A percentile compares a stretch with the other conserved stretches of the same genome.
phyloP scores from a whole-genome alignment of 1,140 invertebrate genomes.

The Anagrus nilaparvatae region DNA sequence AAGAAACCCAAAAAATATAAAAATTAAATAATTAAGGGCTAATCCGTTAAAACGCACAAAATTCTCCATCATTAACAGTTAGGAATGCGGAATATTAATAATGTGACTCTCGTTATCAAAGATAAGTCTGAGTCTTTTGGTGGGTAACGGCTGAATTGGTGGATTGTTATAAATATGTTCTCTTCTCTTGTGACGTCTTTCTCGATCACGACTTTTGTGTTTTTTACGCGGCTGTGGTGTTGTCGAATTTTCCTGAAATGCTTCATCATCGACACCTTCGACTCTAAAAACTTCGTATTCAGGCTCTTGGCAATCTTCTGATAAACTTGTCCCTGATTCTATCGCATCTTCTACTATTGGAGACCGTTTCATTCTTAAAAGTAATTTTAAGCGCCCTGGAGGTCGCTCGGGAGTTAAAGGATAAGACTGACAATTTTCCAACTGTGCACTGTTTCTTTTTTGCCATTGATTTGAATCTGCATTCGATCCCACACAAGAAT shows the following conservation, averaged over 20 bases:
- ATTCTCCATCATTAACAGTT: too few relatives aligned
- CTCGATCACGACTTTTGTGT: constrained; percentile 43
- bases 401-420: constrained; percentile 49
- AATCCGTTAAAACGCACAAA: too few relatives aligned
- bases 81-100: constrained; percentile 63
- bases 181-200: constrained; percentile 53
- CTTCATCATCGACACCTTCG: constrained; percentile 51
- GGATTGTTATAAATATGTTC: constrained; percentile 30
- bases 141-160: constrained; percentile 50
- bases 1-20: too few relatives aligned
- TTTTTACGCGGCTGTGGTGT: constrained; percentile 42
- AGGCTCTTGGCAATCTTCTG: constrained; percentile 51
- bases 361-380: constrained; percentile 74
- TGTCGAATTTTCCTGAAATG: constrained; percentile 43
- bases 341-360: constrained; percentile 76
- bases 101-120: constrained; percentile 78
- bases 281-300: constrained; percentile 77
- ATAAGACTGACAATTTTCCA: constrained; percentile 27
- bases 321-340: constrained; percentile 64
- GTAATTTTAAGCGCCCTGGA: constrained; percentile 63
- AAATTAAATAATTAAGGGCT: too few relatives aligned
- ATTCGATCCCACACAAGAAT: constrained; percentile 22
- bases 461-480: constrained; percentile 28
- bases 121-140: constrained; percentile 72
- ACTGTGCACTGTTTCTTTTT: constrained; percentile 18